Evolutionary conservation across 2,113 vertebrate species (phyloP).

Genomic region (Aythya baeri): DNA sequence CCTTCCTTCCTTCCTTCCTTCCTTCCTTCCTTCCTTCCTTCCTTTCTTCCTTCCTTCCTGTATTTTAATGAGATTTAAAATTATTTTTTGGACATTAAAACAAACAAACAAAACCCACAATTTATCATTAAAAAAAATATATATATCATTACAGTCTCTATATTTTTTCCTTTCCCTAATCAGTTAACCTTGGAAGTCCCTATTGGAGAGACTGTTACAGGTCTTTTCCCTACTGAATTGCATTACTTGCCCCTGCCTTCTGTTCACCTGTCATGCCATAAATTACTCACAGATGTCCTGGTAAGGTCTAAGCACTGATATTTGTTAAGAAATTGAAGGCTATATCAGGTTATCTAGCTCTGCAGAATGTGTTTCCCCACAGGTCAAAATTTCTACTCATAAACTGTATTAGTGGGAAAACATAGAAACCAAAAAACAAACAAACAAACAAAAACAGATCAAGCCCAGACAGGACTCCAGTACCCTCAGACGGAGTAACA

Average conservation of each 20-base stretch:
- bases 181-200: neutral
- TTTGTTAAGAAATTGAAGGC: conserved; percentile 18
- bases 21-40: neutral
- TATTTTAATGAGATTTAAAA: neutral
- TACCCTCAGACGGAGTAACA: neutral
- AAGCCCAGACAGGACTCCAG: neutral
- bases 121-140: neutral
- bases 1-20: neutral
- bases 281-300: conserved; percentile 31
- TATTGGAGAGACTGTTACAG: neutral
- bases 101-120: no score
- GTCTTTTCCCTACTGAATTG: neutral
- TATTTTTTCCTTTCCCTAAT: neutral
- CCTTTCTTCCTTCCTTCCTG: neutral
- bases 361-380: neutral
- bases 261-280: conserved; percentile 24
- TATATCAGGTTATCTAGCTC: conserved; percentile 7
- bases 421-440: neutral
- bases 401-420: neutral
- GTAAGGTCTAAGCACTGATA: neutral
- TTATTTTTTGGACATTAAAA: neutral
- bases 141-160: neutral
- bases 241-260: neutral
- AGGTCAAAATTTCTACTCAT: neutral
- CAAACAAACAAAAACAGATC: neutral